Evolutionary conservation across 1,140 invertebrate genomes (phyloP).

Genomic region (Drosophila subpulchrella): DNA sequence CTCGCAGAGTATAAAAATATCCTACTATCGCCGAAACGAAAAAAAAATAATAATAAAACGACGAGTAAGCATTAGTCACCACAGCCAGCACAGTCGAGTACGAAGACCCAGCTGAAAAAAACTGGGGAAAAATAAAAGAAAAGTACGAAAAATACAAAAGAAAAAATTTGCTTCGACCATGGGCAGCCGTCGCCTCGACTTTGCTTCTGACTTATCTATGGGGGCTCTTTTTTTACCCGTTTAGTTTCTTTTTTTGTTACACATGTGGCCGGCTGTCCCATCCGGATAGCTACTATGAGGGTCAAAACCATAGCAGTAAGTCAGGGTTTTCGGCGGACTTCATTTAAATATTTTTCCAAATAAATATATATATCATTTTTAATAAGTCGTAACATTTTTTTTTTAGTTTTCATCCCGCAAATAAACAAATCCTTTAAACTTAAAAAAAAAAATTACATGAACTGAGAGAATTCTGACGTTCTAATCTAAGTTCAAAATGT

Average conservation of each 20-base stretch:
- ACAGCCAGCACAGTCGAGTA: slow-evolving; percentile 8
- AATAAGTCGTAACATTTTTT: too few species aligned
- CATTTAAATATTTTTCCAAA: too few species aligned
- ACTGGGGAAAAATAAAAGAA: neutral
- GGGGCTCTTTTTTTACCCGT: neutral
- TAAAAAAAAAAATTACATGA: too few species aligned
- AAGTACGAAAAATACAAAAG: slow-evolving; percentile 9
- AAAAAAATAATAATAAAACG: neutral
- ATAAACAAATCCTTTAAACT: too few species aligned
- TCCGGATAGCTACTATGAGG: slow-evolving; percentile 6
- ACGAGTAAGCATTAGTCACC: slow-evolving; percentile 37
- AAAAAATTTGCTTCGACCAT: slow-evolving; percentile 33
- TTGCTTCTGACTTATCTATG: slow-evolving; percentile 43
- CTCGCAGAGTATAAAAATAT: slow-evolving; percentile 38
- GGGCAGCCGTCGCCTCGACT: slow-evolving; percentile 42
- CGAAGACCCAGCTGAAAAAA: slow-evolving; percentile 16
- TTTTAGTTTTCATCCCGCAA: too few species aligned
- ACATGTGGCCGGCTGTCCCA: slow-evolving; percentile 21
- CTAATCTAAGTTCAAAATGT: too few species aligned
- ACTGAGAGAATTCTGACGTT: too few species aligned
- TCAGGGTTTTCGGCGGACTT: too few species aligned
- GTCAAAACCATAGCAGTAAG: neutral
- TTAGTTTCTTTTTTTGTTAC: slow-evolving; percentile 11
- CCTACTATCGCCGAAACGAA: slow-evolving; percentile 43
- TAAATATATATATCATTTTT: too few species aligned